Conservation (phyloP, 2,797 vertebrate species). For the Nasua narica region DNA sequence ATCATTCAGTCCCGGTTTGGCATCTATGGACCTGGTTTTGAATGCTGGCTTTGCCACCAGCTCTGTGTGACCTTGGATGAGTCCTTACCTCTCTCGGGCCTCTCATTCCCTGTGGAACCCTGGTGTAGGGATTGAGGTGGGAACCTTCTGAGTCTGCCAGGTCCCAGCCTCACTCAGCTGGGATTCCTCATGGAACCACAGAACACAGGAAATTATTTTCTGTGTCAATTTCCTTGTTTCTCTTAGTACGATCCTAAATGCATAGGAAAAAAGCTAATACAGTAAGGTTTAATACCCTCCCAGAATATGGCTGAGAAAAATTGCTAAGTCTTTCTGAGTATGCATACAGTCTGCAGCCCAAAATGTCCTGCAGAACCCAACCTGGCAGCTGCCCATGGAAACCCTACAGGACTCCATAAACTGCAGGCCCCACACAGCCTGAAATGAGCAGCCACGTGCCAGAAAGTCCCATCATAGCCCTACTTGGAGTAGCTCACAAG, state of each 20-base stretch:
- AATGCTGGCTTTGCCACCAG: neutral
- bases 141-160: neutral
- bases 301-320: neutral
- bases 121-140: neutral
- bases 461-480: rapidly evolving
- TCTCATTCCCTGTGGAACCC: neutral
- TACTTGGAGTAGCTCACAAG: neutral
- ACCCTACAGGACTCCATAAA: neutral
- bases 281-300: neutral
- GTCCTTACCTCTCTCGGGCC: neutral
- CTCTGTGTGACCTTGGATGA: neutral
- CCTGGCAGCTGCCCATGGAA: neutral
- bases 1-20: neutral
- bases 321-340: neutral
- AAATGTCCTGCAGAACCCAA: neutral
- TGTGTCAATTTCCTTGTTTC: neutral
- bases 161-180: neutral
- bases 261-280: neutral
- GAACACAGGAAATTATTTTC: neutral
- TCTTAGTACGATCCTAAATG: neutral
- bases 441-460: neutral
- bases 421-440: rapidly evolving
- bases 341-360: neutral
- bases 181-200: neutral
- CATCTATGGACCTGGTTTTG: neutral